Evolutionary conservation across 2,113 vertebrate species (phyloP), one percentile per base, ranked within the genome.

Genomic region (Oxygymnocypris stewartii): DNA sequence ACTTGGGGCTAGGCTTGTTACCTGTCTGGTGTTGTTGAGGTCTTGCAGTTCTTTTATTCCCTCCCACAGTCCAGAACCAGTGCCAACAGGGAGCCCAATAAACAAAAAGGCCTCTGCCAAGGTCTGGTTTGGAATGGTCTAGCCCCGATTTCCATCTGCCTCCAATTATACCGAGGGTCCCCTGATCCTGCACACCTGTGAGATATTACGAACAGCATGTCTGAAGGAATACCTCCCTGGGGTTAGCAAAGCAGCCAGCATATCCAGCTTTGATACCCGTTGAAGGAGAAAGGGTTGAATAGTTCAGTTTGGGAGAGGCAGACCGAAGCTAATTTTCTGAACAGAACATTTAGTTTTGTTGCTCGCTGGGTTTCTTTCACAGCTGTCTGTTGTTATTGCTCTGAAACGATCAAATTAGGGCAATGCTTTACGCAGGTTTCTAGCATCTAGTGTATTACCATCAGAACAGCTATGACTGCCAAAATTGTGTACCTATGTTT

Each of bases 1-100:
- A 78, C 90, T 84, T 14, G 79, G 13, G 86, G 90, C 80, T 91
- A 90, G 85, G 88, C 89, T 91, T 89, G 86, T 90, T 92, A 93
- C 93, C 91, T 92, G 91, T 93, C 90, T 92, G 89, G 84, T 44
- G 84, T 90, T 85, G 67, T 76, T 65, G 40, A 80, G 81, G 74
- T 35, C 61, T 85, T 86, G 88, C 88, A 86, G 92, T 65, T 80
- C 13, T 57, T 76, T 79, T 61, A 82, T 79, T 93, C 89, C 89
- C 1, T 61, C 67, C 61, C 90, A 92, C 88, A 88, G 90, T 90
- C 86, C 89, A 93, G 82, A 90, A 74, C 82, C 87, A 87, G 89
- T 87, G 85, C 89, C 86, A 89, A 87, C 85, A 90, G 89, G 87
- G 93, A 93, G 93, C 91, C 93, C 92, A 91, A 94, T 94, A 94